Base-by-base conservation (phyloP, 1,140 invertebrate species). In the Drosophila sturtevanti region DNA sequence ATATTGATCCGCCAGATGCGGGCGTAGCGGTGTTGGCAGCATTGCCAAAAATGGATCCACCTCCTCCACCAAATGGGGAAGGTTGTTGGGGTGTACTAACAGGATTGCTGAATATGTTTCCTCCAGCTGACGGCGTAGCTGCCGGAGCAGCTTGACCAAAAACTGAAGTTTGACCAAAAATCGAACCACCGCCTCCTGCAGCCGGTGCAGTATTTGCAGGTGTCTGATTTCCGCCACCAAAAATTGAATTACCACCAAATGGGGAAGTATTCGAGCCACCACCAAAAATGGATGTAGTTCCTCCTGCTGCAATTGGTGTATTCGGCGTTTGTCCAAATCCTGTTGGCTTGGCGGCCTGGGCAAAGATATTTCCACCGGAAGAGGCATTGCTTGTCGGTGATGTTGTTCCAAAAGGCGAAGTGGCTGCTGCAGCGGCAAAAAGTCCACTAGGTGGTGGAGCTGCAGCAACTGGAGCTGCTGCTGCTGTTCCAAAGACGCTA, bases 271-370 rank as follows among this genome's bases (percentile, higher is more conserved):
- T 51, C 2, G 64, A 56, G 10, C 80, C 79, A n/a, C 86, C 91
- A n/a, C 86, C 91, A 64, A 92, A 92, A 31, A 92, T 91, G 9
- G 90, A 91, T 10, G 75, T 70, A n/a, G 61, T 61, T 18, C 27
- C 31, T 0, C 14, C 44, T 6, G 37, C 38, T 6, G 38, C 31
- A 12, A 69, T 54, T 16, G 60, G 54, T 0, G 64, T 31, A 27
- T n/a, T 41, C 4, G 72, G n/a, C 0, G 72, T 34, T 51, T 75
- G 72, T 0, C 70, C 84, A 48, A 89, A 89, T 0, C 72, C 69
- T 21, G 59, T 63, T 0, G 79, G 54, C n/a, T 75, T 81, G 7
- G 54, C n/a, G 44, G 69, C 52, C 51, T 86, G 82, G 2, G 68
- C 78, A 58, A 89, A 89, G 14, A 79, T 81, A 24, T 74, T 85